phyloP scores from a whole-genome alignment of 2,113 vertebrate species.

The Chrysochloris asiatica region DNA sequence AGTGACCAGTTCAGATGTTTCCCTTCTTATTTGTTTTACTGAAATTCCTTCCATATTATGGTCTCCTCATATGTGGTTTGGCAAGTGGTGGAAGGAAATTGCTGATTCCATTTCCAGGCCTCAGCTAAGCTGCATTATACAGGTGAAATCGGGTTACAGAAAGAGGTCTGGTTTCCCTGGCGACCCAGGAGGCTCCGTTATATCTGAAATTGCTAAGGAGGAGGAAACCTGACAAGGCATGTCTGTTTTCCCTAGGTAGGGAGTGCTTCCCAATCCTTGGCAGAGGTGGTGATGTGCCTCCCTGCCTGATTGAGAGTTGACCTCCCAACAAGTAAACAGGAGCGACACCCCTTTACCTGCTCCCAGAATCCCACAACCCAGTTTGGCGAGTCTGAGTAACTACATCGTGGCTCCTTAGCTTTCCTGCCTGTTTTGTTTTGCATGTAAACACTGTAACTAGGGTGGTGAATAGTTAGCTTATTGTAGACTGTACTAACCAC shows the following conservation, averaged over 20 bases:
- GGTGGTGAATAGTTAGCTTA: slow-evolving; percentile 35
- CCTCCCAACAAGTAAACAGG: not conserved
- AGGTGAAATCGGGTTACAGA: slow-evolving; percentile 68
- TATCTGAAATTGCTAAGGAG: slow-evolving; percentile 62
- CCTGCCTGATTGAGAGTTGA: not conserved
- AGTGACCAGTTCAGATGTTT: not conserved
- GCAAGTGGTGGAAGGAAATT: slow-evolving; percentile 27
- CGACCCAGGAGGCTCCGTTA: slow-evolving; percentile 43
- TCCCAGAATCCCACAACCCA: slow-evolving; percentile 37
- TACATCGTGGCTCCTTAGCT: slow-evolving; percentile 15
- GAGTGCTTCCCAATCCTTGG: not conserved
- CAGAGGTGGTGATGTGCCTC: not conserved
- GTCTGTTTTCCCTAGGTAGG: slow-evolving; percentile 7
- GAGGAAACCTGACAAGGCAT: slow-evolving; percentile 21
- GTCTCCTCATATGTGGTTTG: not conserved
- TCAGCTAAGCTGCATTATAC: not conserved
- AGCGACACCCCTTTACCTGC: slow-evolving; percentile 3
- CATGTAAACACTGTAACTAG: slow-evolving; percentile 60
- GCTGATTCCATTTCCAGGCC: slow-evolving; percentile 30
- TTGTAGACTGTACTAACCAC: slow-evolving; percentile 34
- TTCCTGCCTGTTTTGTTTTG: slow-evolving; percentile 45
- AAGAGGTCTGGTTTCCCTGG: slow-evolving; percentile 68
- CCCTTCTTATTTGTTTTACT: not conserved
- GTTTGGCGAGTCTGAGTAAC: slow-evolving; percentile 29
- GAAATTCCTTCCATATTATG: not conserved